Evolutionary conservation across 2,113 vertebrate genomes (phyloP), one percentile per base, ranked within the genome.

Genomic region (Tor tambroides): DNA sequence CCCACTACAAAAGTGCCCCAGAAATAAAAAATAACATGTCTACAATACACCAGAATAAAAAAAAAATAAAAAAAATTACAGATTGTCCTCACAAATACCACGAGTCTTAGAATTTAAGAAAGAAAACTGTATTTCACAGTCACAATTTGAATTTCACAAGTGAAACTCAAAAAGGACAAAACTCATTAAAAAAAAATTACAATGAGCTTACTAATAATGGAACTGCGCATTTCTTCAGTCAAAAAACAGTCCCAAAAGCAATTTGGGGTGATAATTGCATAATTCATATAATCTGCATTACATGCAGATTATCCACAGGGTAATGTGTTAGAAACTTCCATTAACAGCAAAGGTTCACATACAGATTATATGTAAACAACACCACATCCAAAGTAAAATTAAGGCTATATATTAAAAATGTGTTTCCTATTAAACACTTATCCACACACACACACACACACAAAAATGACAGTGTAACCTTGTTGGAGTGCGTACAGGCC

Each of bases 351-450:
- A 59, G 51, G 9, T 32, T 61, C 23, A 59, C 49, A 59, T 35
- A 14, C 9, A 56, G 76, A 17, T 35, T 35, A 35, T 35, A 35
- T 35, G 38, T 7, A 38, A 85, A 85, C 38, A 79, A 54, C 19
- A 86, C 84, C 75, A 85, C 75, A 86, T 32, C 61, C 28, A 56
- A 35, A 59, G 8, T 35, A 59, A 79, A 77, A 51, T 21, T 23
- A 56, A 79, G 9, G 2, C 15, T 79, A 63, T 17, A 80, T 41
- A 63, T 41, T 11, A 79, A n/a, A 6, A 51, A 17, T 51, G 49
- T 54, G 41, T 51, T 77, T 30, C 26, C 17, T 77, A 51, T 77
- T 43, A 69, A 69, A 43, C 41, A 10, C 9, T 43, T 43, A 43
- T 43, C 41, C 26, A 77, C 11, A 77, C n/a, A 15, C n/a, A n/a